Base-by-base conservation (phyloP, 2,888 invertebrate genomes). In the Drosophila kokeensis region DNA sequence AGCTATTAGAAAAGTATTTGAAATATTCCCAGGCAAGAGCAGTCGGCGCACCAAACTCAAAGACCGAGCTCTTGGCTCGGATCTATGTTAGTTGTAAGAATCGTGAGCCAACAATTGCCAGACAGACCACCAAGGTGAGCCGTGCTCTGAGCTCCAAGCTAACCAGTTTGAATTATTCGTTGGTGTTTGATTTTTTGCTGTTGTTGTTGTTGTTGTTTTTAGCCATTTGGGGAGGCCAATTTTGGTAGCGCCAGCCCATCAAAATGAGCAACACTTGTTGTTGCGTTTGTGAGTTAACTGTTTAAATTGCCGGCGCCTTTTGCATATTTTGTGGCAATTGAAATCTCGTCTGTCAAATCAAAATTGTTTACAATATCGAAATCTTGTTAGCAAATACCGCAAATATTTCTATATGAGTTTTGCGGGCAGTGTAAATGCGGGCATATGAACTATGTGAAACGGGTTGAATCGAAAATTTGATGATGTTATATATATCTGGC, bases 1-100 rank as follows among this genome's bases (percentile, higher is more conserved):
- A 53, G 76, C 88, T 86, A 81, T 88, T 88, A 84, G 88, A 86
- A 86, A 88, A 84, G 70, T 81, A 84, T 84, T 88, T 88, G 81
- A 84, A 84, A 88, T 86, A 84, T 88, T 84, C 88, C 73, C 87
- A 88, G 83, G 86, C 81, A 58, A 57, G n/a, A 30, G 36, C 59
- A 24, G 57, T 49, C 68, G 34, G 34, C 50, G 21, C 48, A 24
- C 45, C 24, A 15, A 4, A 24, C 55, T 55, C n/a, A 30, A 58
- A 55, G 53, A 21, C 32, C 54, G 57, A 58, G 68, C 70, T 55
- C 60, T 57, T 68, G 50, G 48, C 74, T 62, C 52, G 50, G 50
- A 76, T 72, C 69, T 61, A 48, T 76, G 65, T 62, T 76, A 70
- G 77, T 71, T 71, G 80, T 57, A 61, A 74, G 79, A 81, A 77